Conservation (phyloP, 2,797 vertebrate genomes). For the Tolypeutes matacus region DNA sequence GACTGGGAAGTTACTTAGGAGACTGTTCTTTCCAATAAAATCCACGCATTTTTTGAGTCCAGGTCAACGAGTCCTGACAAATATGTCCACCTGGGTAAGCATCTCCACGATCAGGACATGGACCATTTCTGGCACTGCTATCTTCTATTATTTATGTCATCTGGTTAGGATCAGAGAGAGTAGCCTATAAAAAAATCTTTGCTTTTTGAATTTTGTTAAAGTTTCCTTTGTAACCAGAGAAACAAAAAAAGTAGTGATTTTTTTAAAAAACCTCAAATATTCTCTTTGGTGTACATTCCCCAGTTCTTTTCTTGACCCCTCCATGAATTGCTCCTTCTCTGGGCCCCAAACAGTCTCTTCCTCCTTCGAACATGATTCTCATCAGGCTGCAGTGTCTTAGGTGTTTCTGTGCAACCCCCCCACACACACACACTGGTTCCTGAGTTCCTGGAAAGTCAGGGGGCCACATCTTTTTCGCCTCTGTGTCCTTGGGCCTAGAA, state of each 20-base stretch:
- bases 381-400: accelerated
- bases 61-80: neutral
- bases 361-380: neutral
- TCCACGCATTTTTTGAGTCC: too few relatives aligned
- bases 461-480: accelerated
- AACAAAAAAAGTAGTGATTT: neutral
- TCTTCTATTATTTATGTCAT: neutral
- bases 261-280: neutral
- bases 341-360: neutral
- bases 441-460: neutral
- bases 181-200: neutral
- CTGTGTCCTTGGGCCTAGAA: neutral
- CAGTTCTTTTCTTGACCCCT: neutral
- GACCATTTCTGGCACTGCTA: neutral
- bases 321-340: too few relatives aligned
- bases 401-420: neutral
- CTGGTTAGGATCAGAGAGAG: neutral
- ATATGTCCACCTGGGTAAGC: neutral
- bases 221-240: neutral
- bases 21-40: neutral
- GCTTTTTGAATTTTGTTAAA: neutral
- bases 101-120: neutral
- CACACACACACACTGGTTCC: too few relatives aligned
- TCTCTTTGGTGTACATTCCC: neutral
- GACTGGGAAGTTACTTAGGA: neutral